These are phyloP conservation scores for Caenorhabditis inopinata DNA, from an alignment of 1,140 invertebrate genomes.

Conservation along the genomic window DNA sequence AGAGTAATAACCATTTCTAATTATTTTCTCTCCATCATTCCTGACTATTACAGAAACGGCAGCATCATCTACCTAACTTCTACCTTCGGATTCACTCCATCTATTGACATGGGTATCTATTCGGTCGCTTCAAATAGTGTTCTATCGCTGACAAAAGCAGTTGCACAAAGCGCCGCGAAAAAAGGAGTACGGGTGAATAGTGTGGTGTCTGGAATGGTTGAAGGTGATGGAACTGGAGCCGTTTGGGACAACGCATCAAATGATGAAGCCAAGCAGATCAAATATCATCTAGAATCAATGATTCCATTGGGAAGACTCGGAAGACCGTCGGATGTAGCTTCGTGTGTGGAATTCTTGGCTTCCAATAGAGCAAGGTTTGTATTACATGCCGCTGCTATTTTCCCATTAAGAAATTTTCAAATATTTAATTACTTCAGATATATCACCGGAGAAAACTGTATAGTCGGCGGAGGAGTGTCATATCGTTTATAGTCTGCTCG, in stretches of 20 bases:
- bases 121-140: constrained; percentile 33
- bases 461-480: constrained; percentile 36
- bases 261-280: constrained; percentile 13
- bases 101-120: constrained; percentile 32
- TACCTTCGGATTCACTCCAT: neutral
- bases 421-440: constrained; percentile 5
- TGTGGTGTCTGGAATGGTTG: constrained; percentile 38
- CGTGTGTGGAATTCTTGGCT: constrained; percentile 33
- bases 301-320: constrained; percentile 39
- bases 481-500: constrained; percentile 11
- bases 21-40: too few species aligned
- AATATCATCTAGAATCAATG: constrained; percentile 22
- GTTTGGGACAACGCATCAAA: neutral
- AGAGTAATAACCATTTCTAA: too few species aligned
- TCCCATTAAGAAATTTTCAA: too few species aligned
- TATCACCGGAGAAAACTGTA: constrained; percentile 38
- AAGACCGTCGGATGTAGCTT: constrained; percentile 26
- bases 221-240: constrained; percentile 35
- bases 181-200: constrained; percentile 37
- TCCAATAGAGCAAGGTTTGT: constrained; percentile 21
- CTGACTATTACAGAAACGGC: constrained; percentile 37
- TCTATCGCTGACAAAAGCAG: constrained; percentile 16
- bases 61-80: constrained; percentile 31
- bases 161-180: constrained; percentile 25
- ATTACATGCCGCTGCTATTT: too few species aligned